Conservation (phyloP, 2,113 vertebrate species). For the Struthidea cinerea region DNA sequence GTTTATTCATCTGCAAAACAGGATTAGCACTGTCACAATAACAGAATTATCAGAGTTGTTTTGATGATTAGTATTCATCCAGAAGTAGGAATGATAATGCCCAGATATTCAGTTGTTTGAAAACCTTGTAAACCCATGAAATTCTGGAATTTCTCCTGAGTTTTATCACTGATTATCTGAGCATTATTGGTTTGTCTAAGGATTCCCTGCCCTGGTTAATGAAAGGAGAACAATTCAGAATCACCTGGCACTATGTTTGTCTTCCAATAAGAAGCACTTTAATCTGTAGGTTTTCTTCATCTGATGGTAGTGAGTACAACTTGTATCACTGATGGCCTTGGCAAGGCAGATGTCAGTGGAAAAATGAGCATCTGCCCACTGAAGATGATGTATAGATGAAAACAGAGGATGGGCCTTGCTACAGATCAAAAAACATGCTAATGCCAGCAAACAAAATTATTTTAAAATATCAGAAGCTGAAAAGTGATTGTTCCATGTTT, state of each 20-base stretch:
- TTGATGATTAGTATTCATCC: background rate
- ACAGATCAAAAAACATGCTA: background rate
- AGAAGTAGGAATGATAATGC: slow-evolving; percentile 5
- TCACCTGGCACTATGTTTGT: background rate
- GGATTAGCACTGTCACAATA: background rate
- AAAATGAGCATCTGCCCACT: background rate
- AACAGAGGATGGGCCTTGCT: background rate
- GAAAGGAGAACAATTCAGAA: background rate
- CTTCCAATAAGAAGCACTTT: background rate
- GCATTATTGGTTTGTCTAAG: background rate
- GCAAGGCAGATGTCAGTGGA: background rate
- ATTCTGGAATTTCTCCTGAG: background rate
- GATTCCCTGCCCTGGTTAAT: background rate
- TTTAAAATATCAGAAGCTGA: background rate
- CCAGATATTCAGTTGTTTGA: background rate
- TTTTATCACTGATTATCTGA: background rate
- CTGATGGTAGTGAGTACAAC: background rate
- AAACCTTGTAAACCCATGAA: background rate
- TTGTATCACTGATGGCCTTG: background rate
- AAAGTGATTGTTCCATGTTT: background rate
- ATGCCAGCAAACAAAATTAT: background rate
- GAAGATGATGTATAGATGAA: background rate
- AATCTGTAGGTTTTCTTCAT: background rate
- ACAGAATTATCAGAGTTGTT: background rate
- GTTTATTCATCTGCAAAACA: slow-evolving; percentile 19